Evolutionary conservation across 2,888 invertebrate species (phyloP).

Genomic region (Drosophila parthenogenetica): DNA sequence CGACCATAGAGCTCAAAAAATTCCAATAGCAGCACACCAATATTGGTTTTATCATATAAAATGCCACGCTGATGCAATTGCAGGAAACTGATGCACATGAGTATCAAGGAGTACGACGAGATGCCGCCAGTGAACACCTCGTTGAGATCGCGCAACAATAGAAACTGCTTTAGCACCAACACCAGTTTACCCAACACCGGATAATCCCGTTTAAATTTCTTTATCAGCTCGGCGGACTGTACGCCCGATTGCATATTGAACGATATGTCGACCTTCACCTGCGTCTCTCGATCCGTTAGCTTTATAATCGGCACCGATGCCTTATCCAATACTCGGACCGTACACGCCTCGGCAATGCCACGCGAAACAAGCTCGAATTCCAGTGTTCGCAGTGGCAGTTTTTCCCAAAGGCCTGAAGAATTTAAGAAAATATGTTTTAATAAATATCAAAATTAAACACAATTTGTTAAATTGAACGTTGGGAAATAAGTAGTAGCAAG

Average conservation of each 20-base stretch:
- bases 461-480: no score
- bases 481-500: no score
- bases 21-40: conserved; percentile 97
- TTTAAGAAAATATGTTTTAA: no score
- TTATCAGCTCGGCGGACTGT: conserved; percentile 97
- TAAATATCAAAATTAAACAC: no score
- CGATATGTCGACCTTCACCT: conserved; percentile 98
- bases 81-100: conserved; percentile 99
- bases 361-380: conserved; percentile 95
- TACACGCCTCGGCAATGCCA: conserved; percentile 94
- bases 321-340: conserved; percentile 98
- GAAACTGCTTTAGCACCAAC: conserved; percentile 99
- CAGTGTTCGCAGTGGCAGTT: conserved; percentile 95
- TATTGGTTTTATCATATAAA: conserved; percentile 89
- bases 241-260: conserved; percentile 99
- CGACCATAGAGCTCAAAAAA: conserved; percentile 99
- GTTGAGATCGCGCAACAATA: conserved; percentile 98
- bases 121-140: conserved; percentile 99
- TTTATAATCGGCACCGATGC: conserved; percentile 99
- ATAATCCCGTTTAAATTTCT: conserved; percentile 94
- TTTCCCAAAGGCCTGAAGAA: conserved; percentile 91
- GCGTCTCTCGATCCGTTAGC: conserved; percentile 93
- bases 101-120: conserved; percentile 98
- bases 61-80: conserved; percentile 95
- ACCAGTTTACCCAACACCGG: conserved; percentile 97